Base-by-base conservation (phyloP, 2,888 invertebrate genomes). In the Siphonodentalium dalli region DNA sequence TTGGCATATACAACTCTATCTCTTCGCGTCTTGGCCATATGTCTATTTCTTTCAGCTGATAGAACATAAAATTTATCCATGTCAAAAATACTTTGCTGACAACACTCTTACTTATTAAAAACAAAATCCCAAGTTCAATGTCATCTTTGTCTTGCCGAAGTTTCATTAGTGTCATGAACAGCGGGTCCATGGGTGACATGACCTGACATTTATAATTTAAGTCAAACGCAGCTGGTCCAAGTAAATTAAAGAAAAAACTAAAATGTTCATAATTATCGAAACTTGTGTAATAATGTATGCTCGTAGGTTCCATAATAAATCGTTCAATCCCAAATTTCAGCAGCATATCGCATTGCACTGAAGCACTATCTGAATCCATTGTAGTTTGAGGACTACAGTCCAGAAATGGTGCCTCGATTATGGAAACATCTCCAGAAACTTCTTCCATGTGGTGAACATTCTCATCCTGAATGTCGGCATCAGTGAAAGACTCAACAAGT, bases 51-150 rank as follows among this genome's bases (percentile, higher is more conserved):
- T 46, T 55, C 13, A 57, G 31, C 37, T 65, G 63, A 31, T 43
- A 59, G 15, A 53, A 60, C 33, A 65, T 35, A 37, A 65, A 61
- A 34, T 43, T 57, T 18, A 62, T 56, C 60, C 61, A 66, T 15
- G 54, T 60, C 6, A 34, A 26, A 18, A 62, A 38, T n/a, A 64
- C 38, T 18, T 33, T 48, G 15, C 42, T 53, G 8, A 65, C 50
- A 13, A 43, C 51, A 18, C 46, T 23, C 34, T 45, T 34, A 39
- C 46, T 39, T 2, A 62, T 28, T 15, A 54, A 26, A 31, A 64
- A 64, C 7, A 55, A 35, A n/a, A 56, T 21, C 26, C 31, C 26
- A 1, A 65, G 50, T 43, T 65, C 63, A 38, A 45, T 29, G 48
- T 65, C 60, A 11, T 60, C 53, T 40, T 50, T 63, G n/a, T 47